Percentiles rank a stretch among this genome's conserved stretches.
Evolutionary conservation across 2,888 invertebrate genomes (phyloP).

Genomic region (Junonia oenone): DNA sequence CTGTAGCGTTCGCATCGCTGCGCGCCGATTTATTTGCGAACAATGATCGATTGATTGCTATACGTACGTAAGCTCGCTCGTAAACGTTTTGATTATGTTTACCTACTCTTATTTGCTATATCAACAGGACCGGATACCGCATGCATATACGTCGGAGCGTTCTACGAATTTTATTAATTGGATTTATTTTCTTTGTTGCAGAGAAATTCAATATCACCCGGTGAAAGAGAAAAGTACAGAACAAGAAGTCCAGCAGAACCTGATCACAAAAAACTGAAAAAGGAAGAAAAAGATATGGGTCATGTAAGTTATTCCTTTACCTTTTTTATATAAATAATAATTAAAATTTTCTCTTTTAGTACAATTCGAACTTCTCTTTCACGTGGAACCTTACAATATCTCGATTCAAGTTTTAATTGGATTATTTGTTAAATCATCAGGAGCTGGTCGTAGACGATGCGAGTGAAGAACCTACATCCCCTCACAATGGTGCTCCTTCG

Average conservation of each 20-base stretch:
- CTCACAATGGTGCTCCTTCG: slow-evolving; percentile 93
- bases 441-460: slow-evolving; percentile 97
- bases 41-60: slow-evolving; percentile 78
- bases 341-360: background rate
- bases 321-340: background rate
- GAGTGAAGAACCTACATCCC: slow-evolving; percentile 92
- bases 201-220: slow-evolving; percentile 92
- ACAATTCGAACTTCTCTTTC: no score
- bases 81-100: slow-evolving; percentile 77
- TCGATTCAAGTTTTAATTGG: background rate
- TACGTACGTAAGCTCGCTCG: slow-evolving; percentile 60
- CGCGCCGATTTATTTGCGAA: slow-evolving; percentile 77
- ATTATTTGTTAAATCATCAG: slow-evolving; percentile 77
- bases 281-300: slow-evolving; percentile 90
- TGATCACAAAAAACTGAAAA: slow-evolving; percentile 86
- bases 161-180: slow-evolving; percentile 12
- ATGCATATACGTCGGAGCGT: slow-evolving; percentile 23
- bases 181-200: slow-evolving; percentile 67
- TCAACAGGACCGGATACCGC: slow-evolving; percentile 46
- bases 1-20: slow-evolving; percentile 71
- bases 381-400: no score
- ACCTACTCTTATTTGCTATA: slow-evolving; percentile 58
- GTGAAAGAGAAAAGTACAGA: slow-evolving; percentile 89
- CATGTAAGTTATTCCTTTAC: slow-evolving; percentile 84
- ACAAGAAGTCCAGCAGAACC: slow-evolving; percentile 88